phyloP scores from a whole-genome alignment of 2,888 invertebrate genomes.

The Drosophila melanosoma region DNA sequence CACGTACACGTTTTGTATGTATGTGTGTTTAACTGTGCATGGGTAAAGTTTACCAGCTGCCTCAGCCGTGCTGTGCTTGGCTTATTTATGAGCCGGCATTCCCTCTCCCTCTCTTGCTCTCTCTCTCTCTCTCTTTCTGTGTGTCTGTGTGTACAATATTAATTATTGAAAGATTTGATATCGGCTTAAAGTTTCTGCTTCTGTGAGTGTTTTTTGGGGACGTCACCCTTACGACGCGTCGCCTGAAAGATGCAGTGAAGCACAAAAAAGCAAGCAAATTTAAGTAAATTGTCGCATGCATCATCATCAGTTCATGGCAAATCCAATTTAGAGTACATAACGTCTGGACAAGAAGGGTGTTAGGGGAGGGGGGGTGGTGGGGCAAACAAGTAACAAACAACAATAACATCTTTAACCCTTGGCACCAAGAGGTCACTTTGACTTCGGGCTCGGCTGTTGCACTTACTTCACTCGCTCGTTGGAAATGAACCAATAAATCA shows the following conservation, averaged over 20 bases:
- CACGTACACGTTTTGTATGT: conserved; percentile 64
- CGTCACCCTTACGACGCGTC: conserved; percentile 5
- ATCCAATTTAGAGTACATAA: conserved; percentile 65
- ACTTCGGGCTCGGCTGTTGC: conserved; percentile 48
- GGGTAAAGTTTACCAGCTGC: conserved; percentile 64
- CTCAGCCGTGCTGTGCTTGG: conserved; percentile 29
- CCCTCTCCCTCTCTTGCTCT: conserved; percentile 2
- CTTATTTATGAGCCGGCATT: conserved; percentile 52
- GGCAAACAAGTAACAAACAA: conserved; percentile 22
- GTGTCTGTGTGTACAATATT: conserved; percentile 58
- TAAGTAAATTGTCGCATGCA: conserved; percentile 75
- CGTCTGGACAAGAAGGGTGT: too few species aligned
- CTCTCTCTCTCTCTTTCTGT: conserved; percentile 4
- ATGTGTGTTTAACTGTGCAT: conserved; percentile 23
- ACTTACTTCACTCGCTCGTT: conserved; percentile 54
- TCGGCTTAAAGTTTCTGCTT: conserved; percentile 71
- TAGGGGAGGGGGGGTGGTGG: not conserved
- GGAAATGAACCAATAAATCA: conserved; percentile 81
- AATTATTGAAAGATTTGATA: conserved; percentile 79
- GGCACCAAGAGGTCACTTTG: conserved; percentile 39
- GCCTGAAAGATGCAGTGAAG: conserved; percentile 30
- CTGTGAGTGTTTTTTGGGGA: conserved; percentile 36
- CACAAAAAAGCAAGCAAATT: conserved; percentile 37
- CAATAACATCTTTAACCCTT: conserved; percentile 45
- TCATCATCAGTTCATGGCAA: conserved; percentile 58